A percentile compares a stretch with the other conserved stretches of the same genome.
Evolutionary conservation across 2,113 vertebrate genomes (phyloP).

Genomic region (Megaceryle maxima): DNA sequence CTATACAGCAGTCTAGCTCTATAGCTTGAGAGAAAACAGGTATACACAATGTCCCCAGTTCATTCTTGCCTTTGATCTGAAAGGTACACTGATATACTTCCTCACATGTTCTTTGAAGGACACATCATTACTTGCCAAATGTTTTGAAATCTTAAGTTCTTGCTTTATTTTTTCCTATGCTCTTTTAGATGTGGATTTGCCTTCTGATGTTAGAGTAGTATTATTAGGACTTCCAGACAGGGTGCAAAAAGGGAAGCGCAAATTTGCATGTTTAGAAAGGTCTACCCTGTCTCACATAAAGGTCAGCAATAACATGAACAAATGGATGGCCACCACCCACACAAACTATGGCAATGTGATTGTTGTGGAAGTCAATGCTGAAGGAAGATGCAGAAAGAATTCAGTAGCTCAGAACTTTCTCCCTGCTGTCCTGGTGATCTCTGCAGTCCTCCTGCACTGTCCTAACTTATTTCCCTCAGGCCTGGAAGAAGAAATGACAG

Average conservation of each 20-base stretch:
- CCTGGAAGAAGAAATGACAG: background rate
- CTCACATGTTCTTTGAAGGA: background rate
- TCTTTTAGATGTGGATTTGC: background rate
- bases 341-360: no score
- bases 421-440: background rate
- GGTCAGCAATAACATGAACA: no score
- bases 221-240: background rate
- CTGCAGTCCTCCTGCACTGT: background rate
- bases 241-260: background rate
- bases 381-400: background rate
- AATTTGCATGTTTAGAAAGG: background rate
- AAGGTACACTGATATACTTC: background rate
- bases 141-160: background rate
- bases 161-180: background rate
- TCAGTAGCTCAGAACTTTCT: background rate
- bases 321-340: background rate
- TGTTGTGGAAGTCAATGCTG: background rate
- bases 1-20: background rate
- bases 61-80: background rate
- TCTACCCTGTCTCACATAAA: background rate
- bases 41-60: accelerated
- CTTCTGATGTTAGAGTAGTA: background rate
- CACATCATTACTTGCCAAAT: background rate
- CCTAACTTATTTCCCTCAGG: background rate
- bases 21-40: background rate